Conservation (phyloP, 2,888 invertebrate species). For the Meteorus cinctellus region DNA sequence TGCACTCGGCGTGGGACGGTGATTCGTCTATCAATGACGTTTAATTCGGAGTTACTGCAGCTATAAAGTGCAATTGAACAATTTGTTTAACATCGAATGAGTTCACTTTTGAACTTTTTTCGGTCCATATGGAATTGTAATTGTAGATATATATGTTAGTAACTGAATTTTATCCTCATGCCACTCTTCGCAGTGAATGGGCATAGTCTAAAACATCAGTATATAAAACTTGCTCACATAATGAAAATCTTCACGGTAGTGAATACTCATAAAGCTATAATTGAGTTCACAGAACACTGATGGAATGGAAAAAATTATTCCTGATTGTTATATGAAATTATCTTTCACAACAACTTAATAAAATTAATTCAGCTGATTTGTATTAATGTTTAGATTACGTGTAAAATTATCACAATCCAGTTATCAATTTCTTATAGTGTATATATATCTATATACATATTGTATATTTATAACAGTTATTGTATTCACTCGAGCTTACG, state of each 20-base stretch:
- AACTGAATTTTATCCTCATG: too few relatives aligned
- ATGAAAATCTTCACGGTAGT: too few relatives aligned
- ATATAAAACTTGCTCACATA: too few relatives aligned
- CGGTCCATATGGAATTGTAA: too few relatives aligned
- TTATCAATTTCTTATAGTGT: neutral
- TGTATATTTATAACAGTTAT: conserved; percentile 1
- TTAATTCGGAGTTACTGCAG: neutral
- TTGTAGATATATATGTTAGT: too few relatives aligned
- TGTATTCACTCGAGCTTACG: conserved; percentile 24
- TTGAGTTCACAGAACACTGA: too few relatives aligned
- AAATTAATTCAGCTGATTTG: neutral
- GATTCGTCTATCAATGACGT: neutral
- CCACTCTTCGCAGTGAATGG: too few relatives aligned
- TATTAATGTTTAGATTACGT: neutral
- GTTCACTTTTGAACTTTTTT: neutral
- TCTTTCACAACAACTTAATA: too few relatives aligned
- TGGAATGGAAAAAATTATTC: too few relatives aligned
- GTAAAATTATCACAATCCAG: neutral
- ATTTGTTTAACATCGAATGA: neutral
- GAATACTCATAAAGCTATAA: too few relatives aligned
- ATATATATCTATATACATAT: neutral
- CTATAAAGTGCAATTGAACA: neutral
- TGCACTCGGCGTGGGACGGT: neutral
- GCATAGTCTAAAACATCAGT: too few relatives aligned
- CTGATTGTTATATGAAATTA: too few relatives aligned